phyloP scores from a whole-genome alignment of 92 coral and sea anemone species.

The Isaurus tuberculatus region DNA sequence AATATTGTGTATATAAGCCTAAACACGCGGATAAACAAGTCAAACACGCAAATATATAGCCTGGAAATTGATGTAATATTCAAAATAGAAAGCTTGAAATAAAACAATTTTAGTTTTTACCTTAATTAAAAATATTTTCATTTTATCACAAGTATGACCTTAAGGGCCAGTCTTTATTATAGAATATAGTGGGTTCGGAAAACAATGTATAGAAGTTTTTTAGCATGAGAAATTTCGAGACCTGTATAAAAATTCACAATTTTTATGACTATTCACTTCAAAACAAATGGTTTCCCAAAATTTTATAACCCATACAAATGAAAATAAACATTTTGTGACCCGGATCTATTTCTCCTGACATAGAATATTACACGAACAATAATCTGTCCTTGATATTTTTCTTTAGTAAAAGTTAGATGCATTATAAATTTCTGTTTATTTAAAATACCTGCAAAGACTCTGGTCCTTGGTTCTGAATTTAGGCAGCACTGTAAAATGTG shows the following conservation, averaged over 20 bases:
- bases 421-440: not conserved
- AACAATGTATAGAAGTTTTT: too few relatives aligned
- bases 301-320: not conserved
- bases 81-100: too few relatives aligned
- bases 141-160: too few relatives aligned
- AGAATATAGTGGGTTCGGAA: too few relatives aligned
- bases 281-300: not conserved
- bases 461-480: conserved; percentile 3
- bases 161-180: too few relatives aligned
- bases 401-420: not conserved
- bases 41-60: too few relatives aligned
- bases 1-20: too few relatives aligned
- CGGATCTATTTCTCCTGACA: conserved; percentile 12
- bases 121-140: too few relatives aligned
- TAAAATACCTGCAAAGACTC: not conserved
- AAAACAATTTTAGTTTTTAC: too few relatives aligned
- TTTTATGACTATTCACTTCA: not conserved
- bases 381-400: not conserved
- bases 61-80: too few relatives aligned
- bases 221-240: too few relatives aligned
- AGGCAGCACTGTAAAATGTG: not conserved
- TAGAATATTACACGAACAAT: not conserved
- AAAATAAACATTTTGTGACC: conserved; percentile 1
- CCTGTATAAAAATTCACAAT: not conserved
- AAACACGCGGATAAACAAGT: too few relatives aligned